Percentiles rank a stretch among this genome's conserved stretches.
phyloP scores from a whole-genome alignment of 1,140 invertebrate species.

The Maniola jurtina region DNA sequence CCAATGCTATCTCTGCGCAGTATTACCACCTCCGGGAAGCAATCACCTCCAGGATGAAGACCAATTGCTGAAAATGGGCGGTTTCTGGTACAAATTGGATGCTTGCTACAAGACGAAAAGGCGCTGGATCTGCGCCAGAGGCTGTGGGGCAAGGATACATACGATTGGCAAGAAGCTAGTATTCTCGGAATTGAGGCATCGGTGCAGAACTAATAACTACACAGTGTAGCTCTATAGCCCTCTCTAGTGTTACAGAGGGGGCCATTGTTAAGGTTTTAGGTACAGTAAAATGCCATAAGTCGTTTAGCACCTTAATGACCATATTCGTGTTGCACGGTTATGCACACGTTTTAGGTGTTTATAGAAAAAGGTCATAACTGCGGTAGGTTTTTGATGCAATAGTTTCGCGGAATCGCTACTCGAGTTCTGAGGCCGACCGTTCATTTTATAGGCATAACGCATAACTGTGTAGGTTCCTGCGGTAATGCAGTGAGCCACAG shows the following conservation, averaged over 20 bases:
- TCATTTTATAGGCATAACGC: no score
- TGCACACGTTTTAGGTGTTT: no score
- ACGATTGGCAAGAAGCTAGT: conserved; percentile 60
- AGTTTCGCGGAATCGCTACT: no score
- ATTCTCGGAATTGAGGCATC: conserved; percentile 56
- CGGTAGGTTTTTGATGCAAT: no score
- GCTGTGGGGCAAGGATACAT: conserved; percentile 64
- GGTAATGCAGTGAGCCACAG: no score
- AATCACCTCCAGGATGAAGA: conserved; percentile 32
- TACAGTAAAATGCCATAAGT: no score
- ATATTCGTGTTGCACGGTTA: no score
- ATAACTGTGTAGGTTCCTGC: no score
- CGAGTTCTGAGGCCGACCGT: no score
- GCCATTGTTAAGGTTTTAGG: no score
- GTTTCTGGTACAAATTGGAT: conserved; percentile 65
- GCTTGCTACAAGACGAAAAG: conserved; percentile 49
- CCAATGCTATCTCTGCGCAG: conserved; percentile 19
- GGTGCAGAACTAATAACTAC: conserved; percentile 47
- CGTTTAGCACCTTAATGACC: no score
- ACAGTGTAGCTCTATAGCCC: conserved; percentile 35
- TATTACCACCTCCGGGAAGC: conserved; percentile 14
- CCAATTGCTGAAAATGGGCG: conserved; percentile 57
- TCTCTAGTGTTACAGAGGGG: neutral
- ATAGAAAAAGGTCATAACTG: no score
- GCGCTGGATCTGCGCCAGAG: conserved; percentile 62